A percentile compares a stretch with the other conserved stretches of the same genome.
These are phyloP conservation scores for Arremon brunneinucha DNA, from an alignment of 2,797 vertebrate genomes.

Conservation along the genomic window DNA sequence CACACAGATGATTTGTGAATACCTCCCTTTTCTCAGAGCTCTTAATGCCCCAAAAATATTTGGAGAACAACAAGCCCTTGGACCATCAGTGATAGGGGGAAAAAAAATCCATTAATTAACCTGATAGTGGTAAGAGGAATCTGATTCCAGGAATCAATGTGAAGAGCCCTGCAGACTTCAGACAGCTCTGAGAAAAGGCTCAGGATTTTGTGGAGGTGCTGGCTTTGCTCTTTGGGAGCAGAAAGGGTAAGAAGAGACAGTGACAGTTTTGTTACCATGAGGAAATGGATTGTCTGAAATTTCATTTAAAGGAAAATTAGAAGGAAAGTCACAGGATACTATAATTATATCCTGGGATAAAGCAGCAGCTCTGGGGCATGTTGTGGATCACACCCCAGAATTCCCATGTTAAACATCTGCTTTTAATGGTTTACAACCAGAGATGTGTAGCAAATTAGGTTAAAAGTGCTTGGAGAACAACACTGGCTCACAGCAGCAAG, in stretches of 20 bases:
- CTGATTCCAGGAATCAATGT: background rate
- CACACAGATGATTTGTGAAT: background rate
- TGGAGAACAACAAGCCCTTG: background rate
- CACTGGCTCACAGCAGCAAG: background rate
- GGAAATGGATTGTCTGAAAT: background rate
- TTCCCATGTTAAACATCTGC: background rate
- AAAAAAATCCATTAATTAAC: background rate
- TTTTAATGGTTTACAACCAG: background rate
- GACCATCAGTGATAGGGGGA: accelerated
- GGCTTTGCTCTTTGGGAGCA: background rate
- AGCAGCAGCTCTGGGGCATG: background rate
- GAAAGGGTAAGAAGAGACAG: background rate
- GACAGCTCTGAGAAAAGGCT: background rate
- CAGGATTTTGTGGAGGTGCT: background rate
- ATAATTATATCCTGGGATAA: background rate
- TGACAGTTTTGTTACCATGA: background rate
- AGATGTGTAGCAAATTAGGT: background rate
- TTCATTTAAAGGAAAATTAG: background rate
- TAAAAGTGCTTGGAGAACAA: background rate
- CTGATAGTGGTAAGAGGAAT: background rate
- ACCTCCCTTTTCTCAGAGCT: background rate
- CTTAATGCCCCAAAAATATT: background rate
- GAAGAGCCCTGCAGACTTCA: background rate
- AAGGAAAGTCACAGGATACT: background rate
- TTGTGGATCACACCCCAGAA: background rate